Evolutionary conservation across 37 sponge, comb jelly and placozoan genomes (phyloP).

Genomic region (Corticium candelabrum): DNA sequence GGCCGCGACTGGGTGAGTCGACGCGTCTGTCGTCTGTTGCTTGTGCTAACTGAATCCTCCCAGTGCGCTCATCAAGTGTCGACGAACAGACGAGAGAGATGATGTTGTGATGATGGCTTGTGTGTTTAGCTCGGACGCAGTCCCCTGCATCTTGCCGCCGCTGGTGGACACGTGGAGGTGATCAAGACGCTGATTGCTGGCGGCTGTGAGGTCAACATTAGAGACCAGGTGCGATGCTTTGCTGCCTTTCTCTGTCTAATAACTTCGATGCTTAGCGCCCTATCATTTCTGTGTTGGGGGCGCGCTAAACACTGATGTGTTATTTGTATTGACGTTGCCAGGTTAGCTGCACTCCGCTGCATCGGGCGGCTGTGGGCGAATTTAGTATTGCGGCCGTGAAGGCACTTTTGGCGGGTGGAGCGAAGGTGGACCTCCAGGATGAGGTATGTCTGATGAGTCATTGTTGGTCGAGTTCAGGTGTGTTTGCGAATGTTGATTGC

Average conservation of each 20-base stretch:
- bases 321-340: not conserved
- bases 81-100: too few relatives aligned
- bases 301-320: too few relatives aligned
- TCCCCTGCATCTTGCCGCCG: not conserved
- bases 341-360: constrained; percentile 1
- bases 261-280: not conserved
- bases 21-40: too few relatives aligned
- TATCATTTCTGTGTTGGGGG: not conserved
- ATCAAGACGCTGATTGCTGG: not conserved
- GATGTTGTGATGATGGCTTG: not conserved
- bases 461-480: not conserved
- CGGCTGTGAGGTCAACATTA: not conserved
- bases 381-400: not conserved
- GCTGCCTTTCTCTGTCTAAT: too few relatives aligned
- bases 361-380: not conserved
- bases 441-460: too few relatives aligned
- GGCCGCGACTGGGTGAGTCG: constrained; percentile 6
- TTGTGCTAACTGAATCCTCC: too few relatives aligned
- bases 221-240: not conserved
- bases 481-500: not conserved
- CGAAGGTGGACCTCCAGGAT: not conserved
- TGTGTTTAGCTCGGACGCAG: constrained; percentile 2
- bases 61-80: too few relatives aligned
- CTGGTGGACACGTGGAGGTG: not conserved
- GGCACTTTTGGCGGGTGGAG: not conserved